These are phyloP conservation scores for Zelostemma sp. DNA, from an alignment of 1,140 invertebrate species.

Conservation along the genomic window DNA sequence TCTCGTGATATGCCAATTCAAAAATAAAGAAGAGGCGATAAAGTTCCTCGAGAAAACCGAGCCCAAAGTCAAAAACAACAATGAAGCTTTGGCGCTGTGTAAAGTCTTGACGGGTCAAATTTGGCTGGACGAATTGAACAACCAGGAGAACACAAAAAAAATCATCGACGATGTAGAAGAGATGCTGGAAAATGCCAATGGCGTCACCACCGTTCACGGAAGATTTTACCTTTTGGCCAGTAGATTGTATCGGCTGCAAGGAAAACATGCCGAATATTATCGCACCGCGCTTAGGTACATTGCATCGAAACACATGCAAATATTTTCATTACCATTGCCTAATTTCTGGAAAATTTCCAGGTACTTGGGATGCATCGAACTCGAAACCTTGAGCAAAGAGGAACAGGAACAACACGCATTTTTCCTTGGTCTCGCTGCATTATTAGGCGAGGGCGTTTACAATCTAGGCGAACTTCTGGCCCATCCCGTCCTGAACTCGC, in stretches of 20 bases:
- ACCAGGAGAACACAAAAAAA: constrained; percentile 86
- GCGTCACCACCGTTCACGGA: constrained; percentile 93
- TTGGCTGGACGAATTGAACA: constrained; percentile 83
- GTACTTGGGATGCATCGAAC: constrained; percentile 93
- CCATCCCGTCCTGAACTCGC: constrained; percentile 91
- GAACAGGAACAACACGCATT: constrained; percentile 89
- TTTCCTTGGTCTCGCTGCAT: constrained; percentile 91
- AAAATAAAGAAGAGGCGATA: constrained; percentile 85
- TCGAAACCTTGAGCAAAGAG: constrained; percentile 76
- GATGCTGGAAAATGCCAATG: constrained; percentile 89
- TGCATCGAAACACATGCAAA: too few species aligned
- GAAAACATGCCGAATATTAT: constrained; percentile 94
- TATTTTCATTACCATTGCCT: too few species aligned
- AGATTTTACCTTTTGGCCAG: constrained; percentile 96
- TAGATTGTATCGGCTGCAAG: constrained; percentile 84
- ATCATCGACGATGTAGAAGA: constrained; percentile 92
- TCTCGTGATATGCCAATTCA: constrained; percentile 83
- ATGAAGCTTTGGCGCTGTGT: constrained; percentile 88
- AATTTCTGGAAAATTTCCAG: constrained; percentile 52
- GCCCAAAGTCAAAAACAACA: constrained; percentile 88
- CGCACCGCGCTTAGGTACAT: constrained; percentile 91
- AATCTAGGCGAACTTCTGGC: constrained; percentile 97
- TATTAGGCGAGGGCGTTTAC: constrained; percentile 95
- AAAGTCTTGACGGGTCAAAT: constrained; percentile 90
- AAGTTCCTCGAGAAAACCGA: constrained; percentile 89